Evolutionary conservation across 1,140 invertebrate genomes (phyloP).

Genomic region (Yoshiicerus persimilis): DNA sequence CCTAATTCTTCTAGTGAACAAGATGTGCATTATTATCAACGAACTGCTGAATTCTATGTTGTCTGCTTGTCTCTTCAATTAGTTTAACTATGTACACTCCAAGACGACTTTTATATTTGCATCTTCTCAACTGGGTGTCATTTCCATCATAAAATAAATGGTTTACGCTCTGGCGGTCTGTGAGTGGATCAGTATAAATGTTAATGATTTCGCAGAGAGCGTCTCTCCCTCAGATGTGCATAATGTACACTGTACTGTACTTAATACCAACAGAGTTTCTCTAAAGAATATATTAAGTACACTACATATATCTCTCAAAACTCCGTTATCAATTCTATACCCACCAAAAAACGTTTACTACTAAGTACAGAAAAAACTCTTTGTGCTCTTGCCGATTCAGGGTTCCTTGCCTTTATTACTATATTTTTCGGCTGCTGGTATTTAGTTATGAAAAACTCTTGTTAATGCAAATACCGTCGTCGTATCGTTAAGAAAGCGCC

Average conservation of each 20-base stretch:
- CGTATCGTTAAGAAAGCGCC: no score
- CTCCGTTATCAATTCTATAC: no score
- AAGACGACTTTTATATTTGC: neutral
- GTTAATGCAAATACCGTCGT: no score
- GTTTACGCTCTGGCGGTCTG: neutral
- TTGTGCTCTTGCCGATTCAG: neutral
- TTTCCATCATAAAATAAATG: conserved; percentile 4
- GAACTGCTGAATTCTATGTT: neutral
- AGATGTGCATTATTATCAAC: neutral
- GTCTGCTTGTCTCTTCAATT: conserved; percentile 5
- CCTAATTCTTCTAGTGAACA: neutral
- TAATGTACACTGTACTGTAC: no score
- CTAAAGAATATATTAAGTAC: no score
- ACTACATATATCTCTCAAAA: no score
- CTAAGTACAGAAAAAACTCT: neutral
- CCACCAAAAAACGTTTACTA: no score
- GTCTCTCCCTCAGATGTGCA: neutral
- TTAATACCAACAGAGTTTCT: no score
- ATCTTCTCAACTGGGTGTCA: conserved; percentile 11
- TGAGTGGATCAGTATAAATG: neutral
- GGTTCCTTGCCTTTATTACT: neutral
- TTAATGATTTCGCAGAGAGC: neutral
- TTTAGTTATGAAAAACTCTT: neutral
- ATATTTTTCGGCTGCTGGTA: neutral
- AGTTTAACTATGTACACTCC: conserved; percentile 3